These are phyloP conservation scores for Scomber colias DNA, from an alignment of 2,113 vertebrate species.

Conservation along the genomic window DNA sequence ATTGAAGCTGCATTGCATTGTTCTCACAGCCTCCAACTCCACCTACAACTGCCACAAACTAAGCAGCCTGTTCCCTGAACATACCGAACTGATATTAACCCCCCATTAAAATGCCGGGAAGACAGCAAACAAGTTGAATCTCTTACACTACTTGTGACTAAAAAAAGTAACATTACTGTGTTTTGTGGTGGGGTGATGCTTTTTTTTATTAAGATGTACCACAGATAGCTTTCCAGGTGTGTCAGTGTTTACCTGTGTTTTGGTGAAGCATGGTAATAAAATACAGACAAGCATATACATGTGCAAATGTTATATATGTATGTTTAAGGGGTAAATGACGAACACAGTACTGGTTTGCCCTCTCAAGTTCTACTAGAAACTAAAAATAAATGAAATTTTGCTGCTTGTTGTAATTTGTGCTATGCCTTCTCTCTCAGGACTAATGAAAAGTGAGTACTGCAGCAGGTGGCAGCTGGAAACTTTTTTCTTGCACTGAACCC, in stretches of 20 bases:
- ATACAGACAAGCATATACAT: neutral
- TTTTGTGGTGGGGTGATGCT: too few species aligned
- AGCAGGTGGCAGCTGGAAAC: constrained; percentile 66
- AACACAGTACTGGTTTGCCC: constrained; percentile 3
- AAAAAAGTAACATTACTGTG: too few species aligned
- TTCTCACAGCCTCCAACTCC: too few species aligned
- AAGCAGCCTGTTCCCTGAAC: too few species aligned
- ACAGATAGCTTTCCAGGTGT: neutral
- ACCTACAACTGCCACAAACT: too few species aligned
- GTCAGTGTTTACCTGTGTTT: neutral
- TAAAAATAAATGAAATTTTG: constrained; percentile 35
- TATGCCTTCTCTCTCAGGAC: constrained; percentile 24
- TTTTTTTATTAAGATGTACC: neutral
- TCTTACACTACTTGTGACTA: too few species aligned
- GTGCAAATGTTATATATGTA: neutral
- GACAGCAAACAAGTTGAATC: too few species aligned
- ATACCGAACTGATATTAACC: too few species aligned
- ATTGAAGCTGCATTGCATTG: too few species aligned
- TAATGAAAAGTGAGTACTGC: constrained; percentile 41
- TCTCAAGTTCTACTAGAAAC: constrained; percentile 9
- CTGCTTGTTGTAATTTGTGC: constrained; percentile 28
- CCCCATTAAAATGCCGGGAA: too few species aligned
- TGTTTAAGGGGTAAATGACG: neutral
- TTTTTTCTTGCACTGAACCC: constrained; percentile 24
- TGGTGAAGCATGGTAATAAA: neutral